phyloP scores from a whole-genome alignment of 2,113 vertebrate genomes.

The Reinhardtius hippoglossoides region DNA sequence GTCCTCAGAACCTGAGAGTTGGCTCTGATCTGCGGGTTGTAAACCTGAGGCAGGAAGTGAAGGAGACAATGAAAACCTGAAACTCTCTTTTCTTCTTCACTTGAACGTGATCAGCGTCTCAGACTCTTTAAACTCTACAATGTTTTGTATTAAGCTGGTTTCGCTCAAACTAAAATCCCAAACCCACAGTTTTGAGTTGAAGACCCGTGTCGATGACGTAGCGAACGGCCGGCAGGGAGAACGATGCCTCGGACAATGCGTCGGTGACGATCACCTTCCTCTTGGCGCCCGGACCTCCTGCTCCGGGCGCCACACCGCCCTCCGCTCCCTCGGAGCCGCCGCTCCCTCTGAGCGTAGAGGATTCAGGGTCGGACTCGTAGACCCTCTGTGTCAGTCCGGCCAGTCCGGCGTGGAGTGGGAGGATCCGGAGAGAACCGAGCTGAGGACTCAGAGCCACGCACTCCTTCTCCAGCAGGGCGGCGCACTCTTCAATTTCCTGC shows the following conservation, averaged over 20 bases:
- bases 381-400: conserved; percentile 81
- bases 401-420: conserved; percentile 83
- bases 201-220: conserved; percentile 91
- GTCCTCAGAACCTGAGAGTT: conserved; percentile 90
- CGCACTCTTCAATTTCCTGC: conserved; percentile 86
- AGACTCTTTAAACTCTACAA: too few species aligned
- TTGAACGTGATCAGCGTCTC: not conserved
- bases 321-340: not conserved
- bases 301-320: conserved; percentile 15
- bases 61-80: not conserved
- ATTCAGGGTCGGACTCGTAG: conserved; percentile 77
- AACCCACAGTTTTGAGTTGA: conserved; percentile 91
- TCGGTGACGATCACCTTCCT: conserved; percentile 88
- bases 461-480: conserved; percentile 83
- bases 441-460: conserved; percentile 77
- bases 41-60: conserved; percentile 82
- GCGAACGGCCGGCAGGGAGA: conserved; percentile 85
- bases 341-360: not conserved
- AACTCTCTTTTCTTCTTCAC: not conserved
- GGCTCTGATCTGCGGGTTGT: conserved; percentile 92
- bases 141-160: too few species aligned
- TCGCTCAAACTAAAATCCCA: too few species aligned
- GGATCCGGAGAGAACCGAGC: conserved; percentile 80
- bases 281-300: conserved; percentile 37
- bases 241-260: conserved; percentile 89